A percentile compares a stretch with the other conserved stretches of the same genome.
These are phyloP conservation scores for Pherbina coryleti DNA, from an alignment of 2,888 invertebrate species.

Conservation along the genomic window DNA sequence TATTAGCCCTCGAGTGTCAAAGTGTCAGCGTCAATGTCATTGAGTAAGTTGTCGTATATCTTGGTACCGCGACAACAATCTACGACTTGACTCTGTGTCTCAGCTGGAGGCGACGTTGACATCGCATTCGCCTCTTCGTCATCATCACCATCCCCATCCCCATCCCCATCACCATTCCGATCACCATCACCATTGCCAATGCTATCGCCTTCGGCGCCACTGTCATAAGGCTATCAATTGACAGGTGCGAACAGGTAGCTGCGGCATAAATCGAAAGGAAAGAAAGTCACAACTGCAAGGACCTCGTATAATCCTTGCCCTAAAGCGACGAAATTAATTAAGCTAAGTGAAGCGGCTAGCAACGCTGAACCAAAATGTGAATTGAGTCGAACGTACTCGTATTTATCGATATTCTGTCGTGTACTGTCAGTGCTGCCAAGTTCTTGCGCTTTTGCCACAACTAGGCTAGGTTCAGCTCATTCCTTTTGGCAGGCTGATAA, in stretches of 20 bases:
- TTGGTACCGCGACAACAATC: too few species aligned
- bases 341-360: conserved; percentile 34
- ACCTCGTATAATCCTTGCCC: conserved; percentile 28
- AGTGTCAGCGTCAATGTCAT: background rate
- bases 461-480: background rate
- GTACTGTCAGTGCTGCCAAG: background rate
- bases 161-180: background rate
- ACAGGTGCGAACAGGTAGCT: background rate
- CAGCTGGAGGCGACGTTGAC: background rate
- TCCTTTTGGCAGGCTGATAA: conserved; percentile 38
- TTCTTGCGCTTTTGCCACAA: background rate
- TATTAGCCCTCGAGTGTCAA: conserved; percentile 1
- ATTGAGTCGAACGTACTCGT: background rate
- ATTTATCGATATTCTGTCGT: background rate
- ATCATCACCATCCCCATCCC: background rate
- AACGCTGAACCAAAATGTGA: background rate
- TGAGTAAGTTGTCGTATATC: too few species aligned
- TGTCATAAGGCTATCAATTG: background rate
- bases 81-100: too few species aligned
- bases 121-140: background rate
- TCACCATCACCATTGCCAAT: background rate
- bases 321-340: conserved; percentile 43
- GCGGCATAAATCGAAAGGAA: background rate
- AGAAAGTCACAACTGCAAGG: background rate
- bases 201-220: background rate